Percentiles rank a stretch among this genome's conserved stretches.
These are phyloP conservation scores for Rhinopomastus cyanomelas DNA, from an alignment of 2,113 vertebrate species.

Conservation along the genomic window DNA sequence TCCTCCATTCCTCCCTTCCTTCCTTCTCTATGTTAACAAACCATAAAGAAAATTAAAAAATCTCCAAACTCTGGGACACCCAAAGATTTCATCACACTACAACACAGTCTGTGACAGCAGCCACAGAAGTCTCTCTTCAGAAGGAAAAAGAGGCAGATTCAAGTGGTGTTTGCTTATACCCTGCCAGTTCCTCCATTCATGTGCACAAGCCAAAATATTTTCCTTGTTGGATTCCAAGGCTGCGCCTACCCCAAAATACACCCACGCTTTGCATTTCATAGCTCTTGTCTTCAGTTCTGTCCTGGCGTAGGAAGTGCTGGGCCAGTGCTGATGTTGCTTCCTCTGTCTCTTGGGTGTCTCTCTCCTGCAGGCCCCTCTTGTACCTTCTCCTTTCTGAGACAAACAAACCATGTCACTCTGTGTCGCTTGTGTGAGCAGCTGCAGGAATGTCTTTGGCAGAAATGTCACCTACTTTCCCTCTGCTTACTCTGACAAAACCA, in stretches of 20 bases:
- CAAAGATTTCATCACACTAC: neutral
- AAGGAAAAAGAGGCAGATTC: neutral
- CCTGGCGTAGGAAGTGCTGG: neutral
- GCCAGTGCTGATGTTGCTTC: neutral
- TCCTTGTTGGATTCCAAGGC: neutral
- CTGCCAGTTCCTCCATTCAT: neutral
- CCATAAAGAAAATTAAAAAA: neutral
- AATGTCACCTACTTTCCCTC: neutral
- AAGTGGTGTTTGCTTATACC: neutral
- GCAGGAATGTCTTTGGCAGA: neutral
- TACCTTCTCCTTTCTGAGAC: neutral
- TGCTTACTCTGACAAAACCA: neutral
- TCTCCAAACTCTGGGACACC: neutral
- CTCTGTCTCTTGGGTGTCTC: neutral
- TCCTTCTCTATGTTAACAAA: neutral
- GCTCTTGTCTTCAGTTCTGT: neutral
- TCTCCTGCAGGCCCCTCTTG: neutral
- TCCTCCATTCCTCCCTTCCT: too few species aligned
- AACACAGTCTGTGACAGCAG: neutral
- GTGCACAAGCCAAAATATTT: neutral
- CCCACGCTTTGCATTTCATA: fast-evolving
- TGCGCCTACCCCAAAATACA: fast-evolving
- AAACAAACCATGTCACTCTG: neutral
- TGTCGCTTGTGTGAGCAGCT: neutral
- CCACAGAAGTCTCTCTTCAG: neutral